These are phyloP conservation scores for Papilio polytes DNA, from an alignment of 1,140 invertebrate genomes.

Conservation along the genomic window DNA sequence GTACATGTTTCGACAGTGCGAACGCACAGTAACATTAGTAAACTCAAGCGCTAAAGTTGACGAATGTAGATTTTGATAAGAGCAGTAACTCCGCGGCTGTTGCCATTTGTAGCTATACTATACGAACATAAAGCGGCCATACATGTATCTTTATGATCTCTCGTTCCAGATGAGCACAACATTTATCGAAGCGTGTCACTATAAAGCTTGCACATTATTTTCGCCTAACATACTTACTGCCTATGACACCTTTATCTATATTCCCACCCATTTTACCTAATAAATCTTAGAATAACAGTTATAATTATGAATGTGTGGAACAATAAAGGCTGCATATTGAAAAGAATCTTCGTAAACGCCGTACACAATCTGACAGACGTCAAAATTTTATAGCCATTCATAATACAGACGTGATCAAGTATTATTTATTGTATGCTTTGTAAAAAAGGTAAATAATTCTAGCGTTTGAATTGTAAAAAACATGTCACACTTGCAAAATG, in stretches of 20 bases:
- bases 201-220: not conserved
- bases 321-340: too few species aligned
- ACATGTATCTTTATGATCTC: constrained; percentile 10
- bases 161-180: constrained; percentile 5
- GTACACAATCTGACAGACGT: too few species aligned
- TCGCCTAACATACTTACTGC: not conserved
- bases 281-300: not conserved
- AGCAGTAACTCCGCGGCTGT: not conserved
- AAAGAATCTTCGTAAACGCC: too few species aligned
- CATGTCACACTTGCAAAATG: not conserved
- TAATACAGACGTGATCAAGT: too few species aligned
- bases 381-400: too few species aligned
- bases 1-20: not conserved
- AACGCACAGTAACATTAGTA: not conserved
- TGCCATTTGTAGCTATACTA: not conserved
- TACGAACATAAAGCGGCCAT: not conserved
- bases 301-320: too few species aligned
- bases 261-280: not conserved
- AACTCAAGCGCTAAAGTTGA: not conserved
- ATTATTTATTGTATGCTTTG: not conserved
- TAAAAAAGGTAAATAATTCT: not conserved
- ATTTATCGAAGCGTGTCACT: not conserved
- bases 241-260: not conserved
- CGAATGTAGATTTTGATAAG: constrained; percentile 12
- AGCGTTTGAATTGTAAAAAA: not conserved